Base-by-base conservation (phyloP, 1,140 invertebrate species). In the Nymphalis io region DNA sequence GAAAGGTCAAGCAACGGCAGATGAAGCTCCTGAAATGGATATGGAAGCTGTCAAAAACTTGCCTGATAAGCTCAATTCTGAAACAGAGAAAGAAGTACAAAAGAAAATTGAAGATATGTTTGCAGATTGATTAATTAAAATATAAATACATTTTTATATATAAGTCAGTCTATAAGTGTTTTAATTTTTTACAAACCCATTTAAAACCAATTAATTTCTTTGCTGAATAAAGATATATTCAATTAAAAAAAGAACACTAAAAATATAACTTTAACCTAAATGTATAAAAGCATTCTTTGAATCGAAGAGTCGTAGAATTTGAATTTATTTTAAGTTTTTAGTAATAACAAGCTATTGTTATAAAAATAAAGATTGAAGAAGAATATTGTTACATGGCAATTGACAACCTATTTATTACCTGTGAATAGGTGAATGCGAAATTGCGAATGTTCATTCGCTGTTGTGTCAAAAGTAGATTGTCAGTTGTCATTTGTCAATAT, bases 81-180 rank as follows among this genome's bases (percentile, higher is more conserved):
- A 91, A 60, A 84, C 85, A 4, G 89, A 91, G 59, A 91, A 91
- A 53, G 85, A 91, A 79, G 89, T 91, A 33, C 89, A 91, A 57
- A 91, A 89, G 80, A 89, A 89, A 65, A 91, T 91, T 46, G 89
- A 91, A 79, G 89, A 91, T 42, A 91, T 91, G 89, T 91, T 91
- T 82, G 89, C 87, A 55, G 89, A 91, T 80, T 91, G 85, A 79
- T 46, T 65, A 33, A 65, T 48, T 70, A 12, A 53, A 51, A 39
- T 55, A 53, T 23, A 58, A 44, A 61, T 23, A 46, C 13, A 65
- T 64, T 3, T 8, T 18, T 46, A 16, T 46, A 18, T 46, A 44
- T 46, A 16, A 46, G 44, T 18, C 16, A 5, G 16, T 46, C 0
- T 12, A 3, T 46, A 15, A 12, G 2, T 46, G 2, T 46, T 46